Percentiles rank a stretch among this genome's conserved stretches.
phyloP scores from a whole-genome alignment of 2,888 invertebrate species.

The Lagria hirta region DNA sequence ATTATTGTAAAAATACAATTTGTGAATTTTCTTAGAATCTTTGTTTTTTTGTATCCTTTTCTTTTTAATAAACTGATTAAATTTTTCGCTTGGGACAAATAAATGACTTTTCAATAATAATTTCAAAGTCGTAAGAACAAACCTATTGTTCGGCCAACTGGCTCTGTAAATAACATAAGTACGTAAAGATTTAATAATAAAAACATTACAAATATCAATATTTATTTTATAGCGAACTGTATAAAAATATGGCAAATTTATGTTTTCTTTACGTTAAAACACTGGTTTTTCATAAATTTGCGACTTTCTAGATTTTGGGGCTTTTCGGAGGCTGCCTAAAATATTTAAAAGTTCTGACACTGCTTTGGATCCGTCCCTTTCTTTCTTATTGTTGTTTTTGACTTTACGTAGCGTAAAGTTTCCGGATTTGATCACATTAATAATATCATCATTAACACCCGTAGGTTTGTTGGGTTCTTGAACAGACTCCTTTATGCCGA shows the following conservation, averaged over 20 bases:
- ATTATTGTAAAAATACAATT: conserved; percentile 26
- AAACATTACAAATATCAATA: too few relatives aligned
- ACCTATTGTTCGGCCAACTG: too few relatives aligned
- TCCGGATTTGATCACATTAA: conserved; percentile 75
- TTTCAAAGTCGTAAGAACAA: too few relatives aligned
- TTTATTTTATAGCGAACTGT: too few relatives aligned
- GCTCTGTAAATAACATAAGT: too few relatives aligned
- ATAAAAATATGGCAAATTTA: too few relatives aligned
- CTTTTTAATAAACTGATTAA: background rate
- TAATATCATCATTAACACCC: conserved; percentile 70
- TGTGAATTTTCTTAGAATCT: conserved; percentile 13
- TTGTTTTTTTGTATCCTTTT: conserved; percentile 11
- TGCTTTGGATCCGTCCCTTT: conserved; percentile 64
- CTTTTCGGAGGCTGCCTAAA: conserved; percentile 62
- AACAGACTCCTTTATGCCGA: conserved; percentile 30
- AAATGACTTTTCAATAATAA: too few relatives aligned
- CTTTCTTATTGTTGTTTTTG: conserved; percentile 57
- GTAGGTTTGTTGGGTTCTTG: conserved; percentile 31
- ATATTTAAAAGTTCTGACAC: conserved; percentile 71
- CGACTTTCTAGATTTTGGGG: conserved; percentile 57
- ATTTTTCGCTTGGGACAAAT: too few relatives aligned
- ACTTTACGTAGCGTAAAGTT: conserved; percentile 70
- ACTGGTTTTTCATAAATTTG: too few relatives aligned
- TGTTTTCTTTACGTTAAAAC: too few relatives aligned
- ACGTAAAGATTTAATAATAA: too few relatives aligned